Evolutionary conservation across 2,113 vertebrate species (phyloP).

Genomic region (Carassius auratus): DNA sequence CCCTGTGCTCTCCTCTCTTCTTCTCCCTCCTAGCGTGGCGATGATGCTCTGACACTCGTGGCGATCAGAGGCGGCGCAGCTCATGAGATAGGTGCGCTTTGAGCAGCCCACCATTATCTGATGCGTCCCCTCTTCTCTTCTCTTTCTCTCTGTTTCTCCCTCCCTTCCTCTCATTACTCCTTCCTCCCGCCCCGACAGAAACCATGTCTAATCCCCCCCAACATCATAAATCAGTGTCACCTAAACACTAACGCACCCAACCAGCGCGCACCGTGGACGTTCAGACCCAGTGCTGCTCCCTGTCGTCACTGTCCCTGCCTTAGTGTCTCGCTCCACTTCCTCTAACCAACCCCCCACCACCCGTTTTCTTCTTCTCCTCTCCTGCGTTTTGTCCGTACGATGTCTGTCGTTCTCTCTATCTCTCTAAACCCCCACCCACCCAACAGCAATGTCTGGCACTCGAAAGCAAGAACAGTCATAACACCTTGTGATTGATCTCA

Average conservation of each 20-base stretch:
- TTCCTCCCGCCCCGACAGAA: slow-evolving; percentile 34
- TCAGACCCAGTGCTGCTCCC: slow-evolving; percentile 25
- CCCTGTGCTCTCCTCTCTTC: slow-evolving; percentile 56
- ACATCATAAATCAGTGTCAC: slow-evolving; percentile 35
- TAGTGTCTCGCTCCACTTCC: slow-evolving; percentile 15
- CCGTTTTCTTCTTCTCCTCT: slow-evolving; percentile 1
- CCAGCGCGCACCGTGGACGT: not conserved
- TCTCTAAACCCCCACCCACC: not conserved
- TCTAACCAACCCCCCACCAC: not conserved
- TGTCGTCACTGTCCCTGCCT: slow-evolving; percentile 45
- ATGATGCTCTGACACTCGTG: slow-evolving; percentile 67
- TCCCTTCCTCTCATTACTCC: slow-evolving; percentile 32
- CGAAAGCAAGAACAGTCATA: slow-evolving; percentile 45
- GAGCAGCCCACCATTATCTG: slow-evolving; percentile 70
- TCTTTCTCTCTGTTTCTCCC: slow-evolving; percentile 56
- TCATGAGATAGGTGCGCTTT: slow-evolving; percentile 64
- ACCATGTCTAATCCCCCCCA: slow-evolving; percentile 5
- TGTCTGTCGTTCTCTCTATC: not conserved
- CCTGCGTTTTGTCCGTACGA: not conserved
- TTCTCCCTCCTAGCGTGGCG: slow-evolving; percentile 66
- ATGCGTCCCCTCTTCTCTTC: slow-evolving; percentile 64
- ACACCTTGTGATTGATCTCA: slow-evolving; percentile 56
- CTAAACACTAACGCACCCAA: slow-evolving; percentile 32
- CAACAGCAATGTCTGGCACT: slow-evolving; percentile 21
- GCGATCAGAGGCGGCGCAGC: slow-evolving; percentile 54